Evolutionary conservation across 2,888 invertebrate species (phyloP).

Genomic region (Dorcus parallelipipedus): DNA sequence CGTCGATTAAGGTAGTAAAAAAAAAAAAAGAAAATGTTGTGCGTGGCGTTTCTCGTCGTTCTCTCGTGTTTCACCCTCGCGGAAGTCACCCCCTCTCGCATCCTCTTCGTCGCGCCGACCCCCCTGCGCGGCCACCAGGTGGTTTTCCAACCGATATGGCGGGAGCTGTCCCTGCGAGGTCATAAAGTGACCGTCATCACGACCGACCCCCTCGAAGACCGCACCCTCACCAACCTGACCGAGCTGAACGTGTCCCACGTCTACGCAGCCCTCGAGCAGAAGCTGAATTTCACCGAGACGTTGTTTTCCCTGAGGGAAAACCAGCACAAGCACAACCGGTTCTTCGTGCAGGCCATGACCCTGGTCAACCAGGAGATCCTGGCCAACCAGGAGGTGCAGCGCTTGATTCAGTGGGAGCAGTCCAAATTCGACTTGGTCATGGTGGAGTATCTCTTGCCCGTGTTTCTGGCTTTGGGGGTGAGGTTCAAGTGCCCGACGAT

Average conservation of each 20-base stretch:
- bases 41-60: too few relatives aligned
- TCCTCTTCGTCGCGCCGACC: slow-evolving; percentile 47
- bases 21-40: too few relatives aligned
- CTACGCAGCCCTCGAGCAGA: slow-evolving; percentile 29
- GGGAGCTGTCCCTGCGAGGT: slow-evolving; percentile 47
- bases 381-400: slow-evolving; percentile 13
- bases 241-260: slow-evolving; percentile 45
- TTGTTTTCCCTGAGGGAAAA: slow-evolving; percentile 6
- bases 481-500: slow-evolving; percentile 28
- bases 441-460: slow-evolving; percentile 22
- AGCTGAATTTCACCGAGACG: slow-evolving; percentile 21
- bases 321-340: slow-evolving; percentile 5
- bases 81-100: slow-evolving; percentile 34
- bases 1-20: too few relatives aligned
- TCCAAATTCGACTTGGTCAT: slow-evolving; percentile 29
- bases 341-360: slow-evolving; percentile 6
- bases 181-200: slow-evolving; percentile 51
- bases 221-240: slow-evolving; percentile 40
- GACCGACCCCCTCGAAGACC: slow-evolving; percentile 45
- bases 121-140: slow-evolving; percentile 53
- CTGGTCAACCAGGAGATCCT: slow-evolving; percentile 11
- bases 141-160: slow-evolving; percentile 47
- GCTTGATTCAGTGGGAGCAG: slow-evolving; percentile 16
- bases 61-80: too few relatives aligned
- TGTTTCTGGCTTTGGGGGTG: slow-evolving; percentile 18